Evolutionary conservation across 2,888 invertebrate species (phyloP), one percentile per base, ranked within the genome.

Genomic region (Brachypalpus laphriformis): DNA sequence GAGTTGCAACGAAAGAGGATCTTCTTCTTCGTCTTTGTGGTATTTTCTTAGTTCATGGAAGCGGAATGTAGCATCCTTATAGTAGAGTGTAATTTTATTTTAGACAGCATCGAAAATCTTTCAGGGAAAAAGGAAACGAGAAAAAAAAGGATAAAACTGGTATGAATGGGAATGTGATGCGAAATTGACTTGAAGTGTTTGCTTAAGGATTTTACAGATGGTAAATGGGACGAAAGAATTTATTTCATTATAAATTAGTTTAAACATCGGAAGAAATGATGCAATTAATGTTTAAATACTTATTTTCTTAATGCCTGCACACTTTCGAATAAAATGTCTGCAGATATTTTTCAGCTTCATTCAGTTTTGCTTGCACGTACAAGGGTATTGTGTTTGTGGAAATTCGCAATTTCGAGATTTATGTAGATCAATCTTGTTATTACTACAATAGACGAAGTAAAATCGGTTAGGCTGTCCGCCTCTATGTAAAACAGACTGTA

Each of bases 21-120:
- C 54, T 66, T 82, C 63, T 71, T 25, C 25, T 25, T 5, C 42
- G 72, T 16, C 57, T 82, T 77, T 72, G 71, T 77, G 72, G 65
- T 61, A 57, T 80, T 80, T 83, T 83, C 83, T 83, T 70, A 80
- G 80, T 25, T 68, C 68, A 74, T 28, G 42, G 49, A 74, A 74
- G 61, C 63, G 70, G 75, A 85, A 80, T 74, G 68, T 68, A 83
- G 72, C 47, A 78, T 66, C 51, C 59, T 72, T 83, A 49, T 45
- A 28, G 65, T 56, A 6, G 57, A 56, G 59, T 42, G 42, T 42
- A 76, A 49, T 54, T 56, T 68, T 54, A 51, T 51, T 51, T 51
- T n/a, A 28, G 51, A 51, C 28, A 25, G 51, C 47, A 20, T 47
- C 47, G 47, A 47, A 47, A 47, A 47, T 47, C 9, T 47, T 20